A percentile compares a stretch with the other conserved stretches of the same genome.
Evolutionary conservation across 2,113 vertebrate species (phyloP).

Genomic region (Chlamydotis undulata): DNA sequence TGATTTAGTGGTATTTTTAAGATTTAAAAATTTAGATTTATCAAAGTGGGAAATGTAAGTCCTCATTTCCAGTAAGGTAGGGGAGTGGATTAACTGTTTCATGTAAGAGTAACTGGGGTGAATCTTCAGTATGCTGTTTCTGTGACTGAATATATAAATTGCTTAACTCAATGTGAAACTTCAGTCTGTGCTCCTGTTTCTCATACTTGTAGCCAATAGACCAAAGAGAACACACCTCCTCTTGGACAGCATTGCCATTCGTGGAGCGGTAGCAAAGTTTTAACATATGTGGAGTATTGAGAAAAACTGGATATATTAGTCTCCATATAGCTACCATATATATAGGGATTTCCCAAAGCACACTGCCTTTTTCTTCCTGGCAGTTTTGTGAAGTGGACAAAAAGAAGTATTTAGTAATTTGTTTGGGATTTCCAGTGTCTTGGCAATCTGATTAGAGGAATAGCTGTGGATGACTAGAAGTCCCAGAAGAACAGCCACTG

Average conservation of each 20-base stretch:
- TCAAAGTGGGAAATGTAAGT: background rate
- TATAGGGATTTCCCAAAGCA: background rate
- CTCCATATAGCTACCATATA: background rate
- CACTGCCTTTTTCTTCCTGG: background rate
- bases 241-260: background rate
- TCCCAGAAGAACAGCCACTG: background rate
- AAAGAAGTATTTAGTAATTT: background rate
- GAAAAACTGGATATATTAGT: background rate
- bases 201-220: background rate
- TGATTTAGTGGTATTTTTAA: background rate
- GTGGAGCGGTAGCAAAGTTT: background rate
- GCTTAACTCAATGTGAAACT: background rate
- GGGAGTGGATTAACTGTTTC: background rate
- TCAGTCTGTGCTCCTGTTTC: background rate
- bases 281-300: background rate
- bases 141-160: background rate
- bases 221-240: background rate
- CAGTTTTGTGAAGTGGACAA: background rate
- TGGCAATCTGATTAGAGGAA: background rate
- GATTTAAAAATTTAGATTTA: background rate
- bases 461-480: background rate
- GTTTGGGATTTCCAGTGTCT: background rate
- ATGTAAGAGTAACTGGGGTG: background rate
- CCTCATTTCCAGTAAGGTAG: background rate
- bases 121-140: background rate